Evolutionary conservation across 1,140 invertebrate genomes (phyloP).

Genomic region (Sipha flava): DNA sequence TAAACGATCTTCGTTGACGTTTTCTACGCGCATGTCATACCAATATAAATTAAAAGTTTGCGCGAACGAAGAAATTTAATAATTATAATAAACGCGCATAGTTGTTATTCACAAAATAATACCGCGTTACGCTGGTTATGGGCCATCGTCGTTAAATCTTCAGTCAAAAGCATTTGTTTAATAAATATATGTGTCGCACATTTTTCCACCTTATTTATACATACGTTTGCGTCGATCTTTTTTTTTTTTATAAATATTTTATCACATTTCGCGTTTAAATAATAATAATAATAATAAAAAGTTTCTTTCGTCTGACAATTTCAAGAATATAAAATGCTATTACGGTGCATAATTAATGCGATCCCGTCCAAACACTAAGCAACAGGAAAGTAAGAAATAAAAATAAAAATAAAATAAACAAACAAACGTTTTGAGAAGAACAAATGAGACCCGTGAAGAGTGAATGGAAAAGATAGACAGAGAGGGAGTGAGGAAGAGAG

Average conservation of each 20-base stretch:
- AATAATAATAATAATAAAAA: neutral
- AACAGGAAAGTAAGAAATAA: too few relatives aligned
- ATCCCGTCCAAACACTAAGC: neutral
- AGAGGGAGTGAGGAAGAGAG: neutral
- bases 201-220: too few relatives aligned
- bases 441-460: neutral
- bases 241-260: neutral
- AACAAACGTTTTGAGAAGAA: too few relatives aligned
- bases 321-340: neutral
- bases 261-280: neutral
- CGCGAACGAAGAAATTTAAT: too few relatives aligned
- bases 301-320: neutral
- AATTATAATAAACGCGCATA: too few relatives aligned
- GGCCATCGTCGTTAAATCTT: too few relatives aligned
- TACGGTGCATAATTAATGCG: slow-evolving; percentile 12
- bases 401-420: too few relatives aligned
- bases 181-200: too few relatives aligned
- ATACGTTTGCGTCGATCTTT: neutral
- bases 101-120: too few relatives aligned
- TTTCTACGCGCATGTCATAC: neutral
- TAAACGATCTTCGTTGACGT: neutral
- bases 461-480: neutral
- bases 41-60: too few relatives aligned
- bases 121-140: too few relatives aligned
- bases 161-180: too few relatives aligned